Percentiles rank a stretch among this genome's conserved stretches.
Evolutionary conservation across 2,113 vertebrate species (phyloP).

Genomic region (Phylloscopus trochilus): DNA sequence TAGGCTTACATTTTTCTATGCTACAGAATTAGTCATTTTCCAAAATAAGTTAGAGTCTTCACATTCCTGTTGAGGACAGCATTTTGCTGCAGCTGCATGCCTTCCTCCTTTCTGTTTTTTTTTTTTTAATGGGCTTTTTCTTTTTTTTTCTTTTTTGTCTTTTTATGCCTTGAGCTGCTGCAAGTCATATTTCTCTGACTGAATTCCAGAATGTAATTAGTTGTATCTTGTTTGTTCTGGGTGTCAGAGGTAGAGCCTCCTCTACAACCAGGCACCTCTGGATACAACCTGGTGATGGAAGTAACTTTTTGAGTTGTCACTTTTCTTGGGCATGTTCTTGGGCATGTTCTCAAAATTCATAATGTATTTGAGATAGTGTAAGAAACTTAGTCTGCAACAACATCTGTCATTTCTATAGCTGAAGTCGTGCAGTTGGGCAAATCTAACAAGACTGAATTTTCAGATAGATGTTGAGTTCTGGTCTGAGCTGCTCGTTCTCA

Average conservation of each 20-base stretch:
- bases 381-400: neutral
- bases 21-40: neutral
- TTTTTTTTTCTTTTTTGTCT: neutral
- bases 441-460: neutral
- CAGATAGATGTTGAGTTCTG: neutral
- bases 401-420: neutral
- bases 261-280: neutral
- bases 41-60: neutral
- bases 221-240: neutral
- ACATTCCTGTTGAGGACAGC: neutral
- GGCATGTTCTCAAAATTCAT: neutral
- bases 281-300: neutral
- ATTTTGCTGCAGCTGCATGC: neutral
- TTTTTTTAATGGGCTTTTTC: neutral
- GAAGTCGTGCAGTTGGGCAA: neutral
- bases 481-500: neutral
- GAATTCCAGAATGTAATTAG: neutral
- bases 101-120: fast-evolving
- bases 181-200: neutral
- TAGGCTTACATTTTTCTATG: neutral
- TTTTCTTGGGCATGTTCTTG: neutral
- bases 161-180: neutral
- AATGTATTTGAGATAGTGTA: neutral
- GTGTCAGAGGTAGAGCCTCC: neutral
- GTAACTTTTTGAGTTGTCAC: neutral